These are phyloP conservation scores for Gallinago nigripennis DNA, from an alignment of 2,797 vertebrate genomes.

Conservation along the genomic window DNA sequence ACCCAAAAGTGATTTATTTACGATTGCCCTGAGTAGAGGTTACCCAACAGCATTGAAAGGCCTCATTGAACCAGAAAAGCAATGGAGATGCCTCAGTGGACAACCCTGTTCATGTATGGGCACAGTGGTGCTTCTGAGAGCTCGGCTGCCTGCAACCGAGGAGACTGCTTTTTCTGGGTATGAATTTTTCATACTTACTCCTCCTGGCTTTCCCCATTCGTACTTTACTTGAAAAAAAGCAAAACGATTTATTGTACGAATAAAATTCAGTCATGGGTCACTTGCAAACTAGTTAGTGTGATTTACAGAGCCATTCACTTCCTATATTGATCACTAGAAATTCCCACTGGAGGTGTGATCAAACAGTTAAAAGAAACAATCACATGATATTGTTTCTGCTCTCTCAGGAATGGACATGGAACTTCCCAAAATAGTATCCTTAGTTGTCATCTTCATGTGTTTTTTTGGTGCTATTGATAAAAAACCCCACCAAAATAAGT, in stretches of 20 bases:
- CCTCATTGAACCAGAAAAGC: neutral
- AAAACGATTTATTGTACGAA: neutral
- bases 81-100: neutral
- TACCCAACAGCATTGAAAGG: neutral
- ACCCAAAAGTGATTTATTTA: neutral
- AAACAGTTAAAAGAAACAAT: neutral
- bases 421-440: neutral
- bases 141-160: neutral
- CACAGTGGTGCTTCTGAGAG: neutral
- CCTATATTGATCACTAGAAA: slow-evolving; percentile 27
- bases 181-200: slow-evolving; percentile 1
- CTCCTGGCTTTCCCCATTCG: neutral
- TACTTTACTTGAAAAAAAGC: neutral
- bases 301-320: slow-evolving; percentile 51
- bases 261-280: slow-evolving; percentile 34
- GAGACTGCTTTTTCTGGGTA: neutral
- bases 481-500: neutral
- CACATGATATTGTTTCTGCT: neutral
- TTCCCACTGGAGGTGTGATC: neutral
- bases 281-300: slow-evolving; percentile 40
- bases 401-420: neutral
- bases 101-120: neutral
- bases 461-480: neutral
- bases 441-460: neutral
- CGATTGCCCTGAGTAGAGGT: neutral